Conservation (phyloP, 2,888 invertebrate species). For the Cosmia pyralina region DNA sequence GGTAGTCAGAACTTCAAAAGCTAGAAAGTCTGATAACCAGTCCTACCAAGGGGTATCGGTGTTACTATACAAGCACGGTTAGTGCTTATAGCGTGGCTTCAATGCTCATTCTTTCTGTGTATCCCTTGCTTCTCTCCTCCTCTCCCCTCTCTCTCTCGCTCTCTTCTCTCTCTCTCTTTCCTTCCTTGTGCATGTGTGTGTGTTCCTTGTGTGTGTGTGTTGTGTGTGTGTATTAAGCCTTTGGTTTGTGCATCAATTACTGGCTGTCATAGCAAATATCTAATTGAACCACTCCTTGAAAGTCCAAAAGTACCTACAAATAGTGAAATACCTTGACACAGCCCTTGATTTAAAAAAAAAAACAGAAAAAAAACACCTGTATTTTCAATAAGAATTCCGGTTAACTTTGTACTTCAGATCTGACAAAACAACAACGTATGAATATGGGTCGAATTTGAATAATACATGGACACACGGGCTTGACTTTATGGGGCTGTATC, state of each 20-base stretch:
- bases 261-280: background rate
- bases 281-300: background rate
- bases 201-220: no score
- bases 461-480: slow-evolving; percentile 60
- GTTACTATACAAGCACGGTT: background rate
- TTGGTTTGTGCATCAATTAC: background rate
- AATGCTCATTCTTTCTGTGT: background rate
- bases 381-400: slow-evolving; percentile 44
- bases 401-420: slow-evolving; percentile 11
- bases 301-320: background rate
- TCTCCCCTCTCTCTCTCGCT: no score
- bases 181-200: no score
- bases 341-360: background rate
- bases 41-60: background rate
- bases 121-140: background rate
- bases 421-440: slow-evolving; percentile 43
- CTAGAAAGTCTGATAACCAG: background rate
- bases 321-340: background rate
- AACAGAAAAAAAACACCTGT: background rate
- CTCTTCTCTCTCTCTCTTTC: no score
- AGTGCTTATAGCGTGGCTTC: background rate
- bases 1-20: no score
- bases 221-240: background rate
- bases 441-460: slow-evolving; percentile 65
- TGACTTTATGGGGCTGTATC: slow-evolving; percentile 57